These are phyloP conservation scores for Dendrolimus kikuchii DNA, from an alignment of 1,140 invertebrate genomes.

Conservation along the genomic window DNA sequence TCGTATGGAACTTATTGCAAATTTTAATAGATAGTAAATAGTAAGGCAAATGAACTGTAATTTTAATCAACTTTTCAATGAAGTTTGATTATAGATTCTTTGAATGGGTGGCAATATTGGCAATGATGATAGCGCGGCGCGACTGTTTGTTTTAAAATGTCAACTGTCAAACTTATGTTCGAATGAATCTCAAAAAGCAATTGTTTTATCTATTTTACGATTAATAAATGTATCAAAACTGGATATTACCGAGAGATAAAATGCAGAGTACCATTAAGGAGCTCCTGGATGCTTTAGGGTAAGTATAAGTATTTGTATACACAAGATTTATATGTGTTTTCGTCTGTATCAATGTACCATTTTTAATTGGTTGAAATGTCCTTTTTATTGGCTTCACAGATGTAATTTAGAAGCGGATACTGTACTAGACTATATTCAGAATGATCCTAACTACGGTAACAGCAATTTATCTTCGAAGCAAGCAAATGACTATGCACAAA, in stretches of 20 bases:
- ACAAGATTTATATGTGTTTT: background rate
- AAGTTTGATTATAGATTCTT: too few relatives aligned
- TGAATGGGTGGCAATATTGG: background rate
- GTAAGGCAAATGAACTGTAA: too few relatives aligned
- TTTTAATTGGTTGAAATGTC: conserved; percentile 15
- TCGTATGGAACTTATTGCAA: too few relatives aligned
- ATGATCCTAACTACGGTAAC: conserved; percentile 66
- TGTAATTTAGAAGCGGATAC: conserved; percentile 65
- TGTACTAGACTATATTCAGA: conserved; percentile 66
- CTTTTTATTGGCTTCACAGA: conserved; percentile 45
- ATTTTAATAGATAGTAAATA: too few relatives aligned
- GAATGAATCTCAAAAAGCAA: background rate
- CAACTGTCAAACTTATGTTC: conserved; percentile 3
- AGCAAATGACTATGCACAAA: conserved; percentile 62
- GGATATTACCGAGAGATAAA: conserved; percentile 48
- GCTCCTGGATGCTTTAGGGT: conserved; percentile 65
- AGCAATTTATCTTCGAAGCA: conserved; percentile 59
- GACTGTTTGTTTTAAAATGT: conserved; percentile 2
- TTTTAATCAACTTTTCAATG: too few relatives aligned
- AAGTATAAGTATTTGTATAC: conserved; percentile 1
- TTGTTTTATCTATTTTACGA: background rate
- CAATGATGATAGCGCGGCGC: background rate
- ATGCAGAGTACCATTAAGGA: conserved; percentile 69
- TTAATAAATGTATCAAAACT: conserved; percentile 57
- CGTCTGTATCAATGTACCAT: background rate